Evolutionary conservation across 2,113 vertebrate genomes (phyloP).

Genomic region (Pteruthius melanotis): DNA sequence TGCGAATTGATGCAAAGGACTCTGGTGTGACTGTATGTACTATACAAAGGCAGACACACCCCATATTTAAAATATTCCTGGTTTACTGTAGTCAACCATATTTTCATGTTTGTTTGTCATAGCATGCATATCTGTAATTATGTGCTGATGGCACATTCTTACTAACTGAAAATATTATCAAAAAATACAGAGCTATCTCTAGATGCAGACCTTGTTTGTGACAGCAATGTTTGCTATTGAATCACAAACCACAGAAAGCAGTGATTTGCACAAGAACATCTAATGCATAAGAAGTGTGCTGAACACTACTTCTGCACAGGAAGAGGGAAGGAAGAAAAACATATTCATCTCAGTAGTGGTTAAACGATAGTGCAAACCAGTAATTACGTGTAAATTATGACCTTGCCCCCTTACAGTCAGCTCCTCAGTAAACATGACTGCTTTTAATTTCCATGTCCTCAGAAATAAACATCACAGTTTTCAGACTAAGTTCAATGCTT

Average conservation of each 20-base stretch:
- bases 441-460: slow-evolving; percentile 7
- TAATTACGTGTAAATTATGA: slow-evolving; percentile 58
- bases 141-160: not conserved
- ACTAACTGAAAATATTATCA: not conserved
- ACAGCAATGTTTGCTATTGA: not conserved
- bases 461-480: slow-evolving; percentile 1
- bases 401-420: slow-evolving; percentile 34
- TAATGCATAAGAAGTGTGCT: slow-evolving; percentile 19
- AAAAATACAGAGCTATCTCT: slow-evolving; percentile 6
- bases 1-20: slow-evolving; percentile 9
- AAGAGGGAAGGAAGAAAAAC: slow-evolving; percentile 50
- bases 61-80: not conserved
- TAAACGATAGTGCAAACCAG: slow-evolving; percentile 55
- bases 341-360: slow-evolving; percentile 53
- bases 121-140: not conserved
- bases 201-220: slow-evolving; percentile 30
- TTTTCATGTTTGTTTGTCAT: slow-evolving; percentile 20
- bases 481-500: not conserved
- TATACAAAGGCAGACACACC: slow-evolving; percentile 15
- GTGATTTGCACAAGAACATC: slow-evolving; percentile 48
- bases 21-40: not conserved
- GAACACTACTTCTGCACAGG: slow-evolving; percentile 31
- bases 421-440: slow-evolving; percentile 34
- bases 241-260: slow-evolving; percentile 35
- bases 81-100: not conserved